Percentiles rank a stretch among this genome's conserved stretches.
Evolutionary conservation across 1,140 invertebrate species (phyloP).

Genomic region (Zaprionus tsacasi): DNA sequence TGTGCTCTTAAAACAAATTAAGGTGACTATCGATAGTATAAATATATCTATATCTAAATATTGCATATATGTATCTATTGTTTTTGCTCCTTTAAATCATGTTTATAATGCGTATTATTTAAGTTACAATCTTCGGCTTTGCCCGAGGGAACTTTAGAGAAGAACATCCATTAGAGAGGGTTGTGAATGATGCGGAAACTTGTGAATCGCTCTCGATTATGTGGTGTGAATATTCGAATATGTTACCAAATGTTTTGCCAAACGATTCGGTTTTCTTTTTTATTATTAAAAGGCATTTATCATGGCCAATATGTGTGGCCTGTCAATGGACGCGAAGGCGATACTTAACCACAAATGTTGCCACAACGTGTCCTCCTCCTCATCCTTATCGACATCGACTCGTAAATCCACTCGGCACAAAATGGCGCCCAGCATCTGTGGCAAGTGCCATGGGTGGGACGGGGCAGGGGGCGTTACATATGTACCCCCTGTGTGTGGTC

Average conservation of each 20-base stretch:
- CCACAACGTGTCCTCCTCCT: conserved; percentile 41
- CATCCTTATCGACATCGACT: conserved; percentile 31
- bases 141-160: too few species aligned
- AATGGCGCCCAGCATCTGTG: conserved; percentile 72
- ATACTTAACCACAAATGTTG: conserved; percentile 81
- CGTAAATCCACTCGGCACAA: conserved; percentile 75
- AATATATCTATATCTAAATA: too few species aligned
- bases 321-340: conserved; percentile 67
- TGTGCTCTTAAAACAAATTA: too few species aligned
- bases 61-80: too few species aligned
- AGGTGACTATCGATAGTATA: too few species aligned
- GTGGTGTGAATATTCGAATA: neutral
- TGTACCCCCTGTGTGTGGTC: conserved; percentile 39
- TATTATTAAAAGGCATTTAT: conserved; percentile 81
- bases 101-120: too few species aligned
- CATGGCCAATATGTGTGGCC: conserved; percentile 53
- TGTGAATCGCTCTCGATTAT: neutral
- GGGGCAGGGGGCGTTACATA: conserved; percentile 30
- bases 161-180: too few species aligned
- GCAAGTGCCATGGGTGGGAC: conserved; percentile 48
- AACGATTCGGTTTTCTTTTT: conserved; percentile 39
- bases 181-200: neutral
- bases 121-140: too few species aligned
- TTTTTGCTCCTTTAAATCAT: too few species aligned
- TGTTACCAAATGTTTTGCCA: conserved; percentile 26